Evolutionary conservation across 23 tunicate genomes (phyloP).

Genomic region (Oikopleura albicans): DNA sequence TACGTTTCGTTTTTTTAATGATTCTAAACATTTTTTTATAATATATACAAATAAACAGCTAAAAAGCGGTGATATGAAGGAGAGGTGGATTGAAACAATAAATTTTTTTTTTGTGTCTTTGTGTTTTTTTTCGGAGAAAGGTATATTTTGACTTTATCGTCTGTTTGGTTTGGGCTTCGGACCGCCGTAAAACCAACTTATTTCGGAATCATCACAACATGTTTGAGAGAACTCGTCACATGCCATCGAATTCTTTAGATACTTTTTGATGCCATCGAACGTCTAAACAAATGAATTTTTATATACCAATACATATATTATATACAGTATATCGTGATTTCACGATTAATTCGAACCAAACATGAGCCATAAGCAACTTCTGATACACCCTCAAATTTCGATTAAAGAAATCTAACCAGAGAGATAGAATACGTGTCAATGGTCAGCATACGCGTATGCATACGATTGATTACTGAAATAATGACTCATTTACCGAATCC

Average conservation of each 20-base stretch:
- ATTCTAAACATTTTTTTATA: too few species aligned
- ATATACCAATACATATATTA: too few species aligned
- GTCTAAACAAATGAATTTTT: too few species aligned
- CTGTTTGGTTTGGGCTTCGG: slow-evolving; percentile 1
- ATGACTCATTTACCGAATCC: too few species aligned
- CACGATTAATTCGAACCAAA: slow-evolving; percentile 29
- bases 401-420: not conserved
- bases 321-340: slow-evolving; percentile 51
- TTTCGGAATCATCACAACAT: slow-evolving; percentile 54
- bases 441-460: too few species aligned
- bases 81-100: too few species aligned
- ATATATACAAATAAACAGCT: too few species aligned
- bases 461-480: too few species aligned
- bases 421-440: not conserved
- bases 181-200: slow-evolving; percentile 48
- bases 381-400: not conserved
- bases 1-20: too few species aligned
- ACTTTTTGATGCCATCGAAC: slow-evolving; percentile 56
- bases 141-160: not conserved
- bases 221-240: slow-evolving; percentile 55
- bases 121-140: too few species aligned
- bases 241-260: slow-evolving; percentile 37
- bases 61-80: too few species aligned
- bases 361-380: slow-evolving; percentile 20
- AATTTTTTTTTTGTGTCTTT: too few species aligned